Conservation (phyloP, 2,888 invertebrate species). For the Diarsia rubi region DNA sequence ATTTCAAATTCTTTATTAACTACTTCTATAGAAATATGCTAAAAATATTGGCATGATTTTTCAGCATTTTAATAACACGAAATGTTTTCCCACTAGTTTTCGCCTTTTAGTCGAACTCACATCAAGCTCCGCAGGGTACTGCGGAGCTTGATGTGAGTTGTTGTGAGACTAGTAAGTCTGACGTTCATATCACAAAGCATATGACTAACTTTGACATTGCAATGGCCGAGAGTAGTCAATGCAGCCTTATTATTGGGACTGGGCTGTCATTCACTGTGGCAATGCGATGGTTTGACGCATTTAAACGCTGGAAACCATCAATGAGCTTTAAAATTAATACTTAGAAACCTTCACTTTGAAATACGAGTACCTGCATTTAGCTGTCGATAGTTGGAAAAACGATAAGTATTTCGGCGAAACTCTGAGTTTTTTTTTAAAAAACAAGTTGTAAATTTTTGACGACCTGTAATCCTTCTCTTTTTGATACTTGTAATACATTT, state of each 20-base stretch:
- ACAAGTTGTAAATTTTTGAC: too few relatives aligned
- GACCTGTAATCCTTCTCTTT: too few relatives aligned
- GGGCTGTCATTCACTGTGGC: conserved; percentile 17
- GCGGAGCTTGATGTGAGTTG: too few relatives aligned
- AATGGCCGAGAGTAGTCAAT: conserved; percentile 20
- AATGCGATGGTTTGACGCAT: conserved; percentile 15
- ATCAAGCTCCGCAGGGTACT: background rate
- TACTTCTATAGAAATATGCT: background rate
- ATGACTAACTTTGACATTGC: conserved; percentile 30
- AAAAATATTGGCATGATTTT: background rate
- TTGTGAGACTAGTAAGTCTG: too few relatives aligned
- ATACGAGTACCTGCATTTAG: background rate
- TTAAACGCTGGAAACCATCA: conserved; percentile 15
- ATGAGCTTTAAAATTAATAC: background rate
- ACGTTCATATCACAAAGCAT: conserved; percentile 37
- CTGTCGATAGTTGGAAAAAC: background rate
- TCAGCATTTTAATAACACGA: background rate
- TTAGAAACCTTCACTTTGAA: background rate
- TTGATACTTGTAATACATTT: too few relatives aligned
- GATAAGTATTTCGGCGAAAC: background rate
- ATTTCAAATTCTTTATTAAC: background rate
- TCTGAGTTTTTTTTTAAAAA: too few relatives aligned
- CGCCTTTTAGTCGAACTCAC: background rate
- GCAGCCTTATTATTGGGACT: conserved; percentile 36
- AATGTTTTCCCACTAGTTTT: background rate